Evolutionary conservation across 2,113 vertebrate species (phyloP), one percentile per base, ranked within the genome.

Genomic region (Toxostoma redivivum): DNA sequence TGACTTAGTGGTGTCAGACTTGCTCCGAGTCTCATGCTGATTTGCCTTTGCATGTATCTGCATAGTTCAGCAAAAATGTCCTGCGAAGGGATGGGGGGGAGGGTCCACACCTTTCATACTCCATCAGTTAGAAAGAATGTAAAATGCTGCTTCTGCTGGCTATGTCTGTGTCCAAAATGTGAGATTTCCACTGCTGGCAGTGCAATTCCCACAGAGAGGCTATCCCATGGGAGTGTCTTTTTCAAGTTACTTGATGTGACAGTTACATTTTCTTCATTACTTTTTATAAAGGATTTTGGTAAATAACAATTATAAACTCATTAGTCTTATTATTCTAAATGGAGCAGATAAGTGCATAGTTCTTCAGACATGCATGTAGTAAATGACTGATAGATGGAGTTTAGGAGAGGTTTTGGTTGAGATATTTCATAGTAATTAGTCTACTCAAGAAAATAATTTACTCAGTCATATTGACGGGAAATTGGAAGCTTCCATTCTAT

Each of bases 391-490:
- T 51, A 92, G 72, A 92, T 80, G 72, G 72, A 92, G 25, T 86
- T 84, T 74, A 66, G 83, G 60, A 92, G 73, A 81, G 72, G 69
- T 87, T 88, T 95, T 94, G 44, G 53, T 92, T 64, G 81, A 88
- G 69, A n/a, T 86, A 92, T 93, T 84, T 92, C 48, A 35, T n/a
- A 53, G 80, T 89, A 92, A 95, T 94, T 74, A 81, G 67, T 56
- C 80, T 95, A 65, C 86, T 92, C 61, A 58, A 62, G 89, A 74
- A 95, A 94, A 91, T 90, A 84, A 95, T 92, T 92, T 88, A 70
- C 86, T 88, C 7, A 9, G 40, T 81, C 3, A 0, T 87, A 89
- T 53, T 79, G 86, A 92, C 0, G 1, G 83, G 44, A 94, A 89
- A 84, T 72, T 72, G 69, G 89, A 92, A 92, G 61, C 62, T 95